Percentiles rank a stretch among this genome's conserved stretches.
phyloP scores from a whole-genome alignment of 2,113 vertebrate genomes.

The Protobothrops mucrosquamatus region DNA sequence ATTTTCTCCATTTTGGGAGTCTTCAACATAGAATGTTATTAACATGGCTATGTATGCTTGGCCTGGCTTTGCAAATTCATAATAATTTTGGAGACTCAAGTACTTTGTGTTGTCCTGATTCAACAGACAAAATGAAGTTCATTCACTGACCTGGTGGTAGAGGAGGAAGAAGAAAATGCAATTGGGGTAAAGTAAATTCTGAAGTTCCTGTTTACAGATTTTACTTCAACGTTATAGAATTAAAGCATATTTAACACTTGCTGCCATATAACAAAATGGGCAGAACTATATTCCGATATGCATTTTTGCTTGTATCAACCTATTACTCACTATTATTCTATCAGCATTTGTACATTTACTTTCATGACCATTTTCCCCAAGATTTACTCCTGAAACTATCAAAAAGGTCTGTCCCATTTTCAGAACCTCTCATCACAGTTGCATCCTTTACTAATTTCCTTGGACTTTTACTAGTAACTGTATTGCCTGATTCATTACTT shows the following conservation, averaged over 20 bases:
- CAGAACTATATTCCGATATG: neutral
- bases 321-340: neutral
- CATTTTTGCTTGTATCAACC: neutral
- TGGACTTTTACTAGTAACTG: neutral
- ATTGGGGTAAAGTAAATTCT: neutral
- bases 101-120: neutral
- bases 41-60: neutral
- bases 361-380: neutral
- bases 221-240: neutral
- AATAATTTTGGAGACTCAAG: neutral
- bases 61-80: neutral
- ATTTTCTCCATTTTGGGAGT: neutral
- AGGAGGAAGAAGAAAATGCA: neutral
- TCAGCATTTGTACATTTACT: neutral
- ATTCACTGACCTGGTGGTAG: neutral
- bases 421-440: neutral
- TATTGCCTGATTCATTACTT: neutral
- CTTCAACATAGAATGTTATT: neutral
- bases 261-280: neutral
- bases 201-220: neutral
- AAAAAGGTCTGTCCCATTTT: neutral
- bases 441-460: neutral
- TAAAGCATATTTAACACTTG: neutral
- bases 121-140: neutral
- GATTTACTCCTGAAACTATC: neutral